Evolutionary conservation across 1,140 invertebrate species (phyloP).

Genomic region (Ectropis grisescens): DNA sequence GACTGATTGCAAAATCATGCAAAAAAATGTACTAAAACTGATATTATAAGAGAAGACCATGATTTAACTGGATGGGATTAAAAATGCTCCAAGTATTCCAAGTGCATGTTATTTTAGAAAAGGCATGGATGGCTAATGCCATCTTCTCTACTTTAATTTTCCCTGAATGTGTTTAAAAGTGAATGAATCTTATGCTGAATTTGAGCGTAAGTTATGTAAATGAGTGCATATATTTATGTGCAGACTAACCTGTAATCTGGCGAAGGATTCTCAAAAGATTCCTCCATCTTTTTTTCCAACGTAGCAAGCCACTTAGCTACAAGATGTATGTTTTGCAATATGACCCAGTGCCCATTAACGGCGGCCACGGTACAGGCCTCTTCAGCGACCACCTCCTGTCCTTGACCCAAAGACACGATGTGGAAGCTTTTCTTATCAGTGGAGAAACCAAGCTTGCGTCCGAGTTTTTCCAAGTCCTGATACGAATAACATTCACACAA

Average conservation of each 20-base stretch:
- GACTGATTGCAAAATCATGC: too few species aligned
- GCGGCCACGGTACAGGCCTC: slow-evolving; percentile 85
- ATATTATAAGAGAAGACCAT: too few species aligned
- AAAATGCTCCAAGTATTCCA: too few species aligned
- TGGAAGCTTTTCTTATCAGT: slow-evolving; percentile 89
- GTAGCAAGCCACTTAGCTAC: slow-evolving; percentile 90
- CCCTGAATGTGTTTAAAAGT: too few species aligned
- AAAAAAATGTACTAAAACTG: too few species aligned
- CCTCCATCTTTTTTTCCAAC: slow-evolving; percentile 93
- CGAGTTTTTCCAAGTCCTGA: slow-evolving; percentile 60
- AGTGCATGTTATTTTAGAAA: too few species aligned
- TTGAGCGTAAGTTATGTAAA: too few species aligned
- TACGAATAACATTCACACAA: slow-evolving; percentile 7
- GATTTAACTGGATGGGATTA: too few species aligned
- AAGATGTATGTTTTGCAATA: slow-evolving; percentile 92
- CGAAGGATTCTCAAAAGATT: slow-evolving; percentile 78
- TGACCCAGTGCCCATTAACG: slow-evolving; percentile 91
- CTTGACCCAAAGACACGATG: slow-evolving; percentile 94
- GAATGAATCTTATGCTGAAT: too few species aligned
- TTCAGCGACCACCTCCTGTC: slow-evolving; percentile 93
- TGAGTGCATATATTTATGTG: too few species aligned
- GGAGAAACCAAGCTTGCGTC: slow-evolving; percentile 83
- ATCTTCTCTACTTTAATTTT: too few species aligned
- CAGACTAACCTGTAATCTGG: slow-evolving; percentile 75
- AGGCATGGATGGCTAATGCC: too few species aligned